Evolutionary conservation across 2,797 vertebrate species (phyloP).

Genomic region (Buphagus erythrorhynchus): DNA sequence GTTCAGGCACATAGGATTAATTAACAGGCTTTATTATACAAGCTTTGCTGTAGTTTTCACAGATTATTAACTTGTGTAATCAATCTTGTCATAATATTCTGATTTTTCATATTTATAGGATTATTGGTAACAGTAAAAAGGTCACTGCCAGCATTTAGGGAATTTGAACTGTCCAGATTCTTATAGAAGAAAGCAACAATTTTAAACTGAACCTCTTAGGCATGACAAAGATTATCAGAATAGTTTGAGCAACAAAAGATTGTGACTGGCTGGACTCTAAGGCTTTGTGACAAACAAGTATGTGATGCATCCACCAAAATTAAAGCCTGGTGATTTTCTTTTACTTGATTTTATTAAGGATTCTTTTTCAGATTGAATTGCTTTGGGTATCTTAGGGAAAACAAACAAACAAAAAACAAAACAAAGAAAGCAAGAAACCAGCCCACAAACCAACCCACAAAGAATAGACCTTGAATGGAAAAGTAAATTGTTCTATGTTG

Average conservation of each 20-base stretch:
- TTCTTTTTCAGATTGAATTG: neutral
- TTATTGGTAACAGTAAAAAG: neutral
- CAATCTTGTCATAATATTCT: neutral
- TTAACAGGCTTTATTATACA: neutral
- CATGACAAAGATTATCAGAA: neutral
- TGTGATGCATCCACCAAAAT: neutral
- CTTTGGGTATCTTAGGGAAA: neutral
- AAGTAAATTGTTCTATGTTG: neutral
- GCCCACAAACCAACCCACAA: neutral
- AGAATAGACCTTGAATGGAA: neutral
- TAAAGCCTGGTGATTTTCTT: neutral
- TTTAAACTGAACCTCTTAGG: neutral
- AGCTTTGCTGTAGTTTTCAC: neutral
- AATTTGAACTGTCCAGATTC: neutral
- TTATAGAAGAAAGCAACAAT: neutral
- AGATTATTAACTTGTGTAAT: neutral
- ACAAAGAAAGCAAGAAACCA: neutral
- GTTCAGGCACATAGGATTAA: neutral
- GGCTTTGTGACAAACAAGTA: neutral
- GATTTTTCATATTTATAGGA: neutral
- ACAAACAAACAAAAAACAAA: neutral
- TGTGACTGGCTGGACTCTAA: neutral
- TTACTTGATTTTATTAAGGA: neutral
- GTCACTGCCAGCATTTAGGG: neutral
- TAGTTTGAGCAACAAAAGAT: neutral